A percentile compares a stretch with the other conserved stretches of the same genome.
Evolutionary conservation across 2,113 vertebrate genomes (phyloP).

Genomic region (Oreochromis tanganicae): DNA sequence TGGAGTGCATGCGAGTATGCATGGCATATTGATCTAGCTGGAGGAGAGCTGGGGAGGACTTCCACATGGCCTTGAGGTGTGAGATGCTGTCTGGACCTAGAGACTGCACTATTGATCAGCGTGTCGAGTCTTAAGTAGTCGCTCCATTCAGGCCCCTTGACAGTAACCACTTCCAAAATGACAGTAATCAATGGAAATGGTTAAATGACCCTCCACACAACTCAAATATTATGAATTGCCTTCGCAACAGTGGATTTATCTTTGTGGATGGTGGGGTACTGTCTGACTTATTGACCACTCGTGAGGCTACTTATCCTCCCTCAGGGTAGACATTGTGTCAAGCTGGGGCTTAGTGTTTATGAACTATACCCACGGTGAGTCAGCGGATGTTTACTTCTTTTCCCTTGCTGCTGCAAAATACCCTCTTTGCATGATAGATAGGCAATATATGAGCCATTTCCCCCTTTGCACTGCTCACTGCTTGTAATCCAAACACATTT

Average conservation of each 20-base stretch:
- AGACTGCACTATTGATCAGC: slow-evolving; percentile 60
- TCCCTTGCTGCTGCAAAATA: slow-evolving; percentile 2
- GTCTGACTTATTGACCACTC: slow-evolving; percentile 39
- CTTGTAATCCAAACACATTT: slow-evolving; percentile 64
- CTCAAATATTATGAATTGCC: slow-evolving; percentile 50
- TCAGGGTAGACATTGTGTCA: slow-evolving; percentile 33
- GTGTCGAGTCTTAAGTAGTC: slow-evolving; percentile 34
- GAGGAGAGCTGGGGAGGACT: slow-evolving; percentile 30
- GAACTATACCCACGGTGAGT: slow-evolving; percentile 27
- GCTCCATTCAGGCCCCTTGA: slow-evolving; percentile 37
- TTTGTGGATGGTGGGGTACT: slow-evolving; percentile 23
- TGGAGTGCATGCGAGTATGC: slow-evolving; percentile 3
- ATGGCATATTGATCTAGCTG: slow-evolving; percentile 37
- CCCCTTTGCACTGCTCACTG: slow-evolving; percentile 36
- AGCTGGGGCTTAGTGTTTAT: slow-evolving; percentile 32
- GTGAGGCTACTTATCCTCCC: slow-evolving; percentile 32
- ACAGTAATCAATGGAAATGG: slow-evolving; percentile 61
- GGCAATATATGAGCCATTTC: slow-evolving; percentile 25
- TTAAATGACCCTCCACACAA: slow-evolving; percentile 42
- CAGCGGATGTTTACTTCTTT: slow-evolving; percentile 16
- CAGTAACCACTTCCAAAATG: slow-evolving; percentile 46
- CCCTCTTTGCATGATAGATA: slow-evolving; percentile 54
- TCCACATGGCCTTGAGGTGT: slow-evolving; percentile 56
- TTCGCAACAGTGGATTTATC: slow-evolving; percentile 29
- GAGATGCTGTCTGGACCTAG: slow-evolving; percentile 52